Base-by-base conservation (phyloP, 2,888 invertebrate species). In the Drosophila atripex region DNA sequence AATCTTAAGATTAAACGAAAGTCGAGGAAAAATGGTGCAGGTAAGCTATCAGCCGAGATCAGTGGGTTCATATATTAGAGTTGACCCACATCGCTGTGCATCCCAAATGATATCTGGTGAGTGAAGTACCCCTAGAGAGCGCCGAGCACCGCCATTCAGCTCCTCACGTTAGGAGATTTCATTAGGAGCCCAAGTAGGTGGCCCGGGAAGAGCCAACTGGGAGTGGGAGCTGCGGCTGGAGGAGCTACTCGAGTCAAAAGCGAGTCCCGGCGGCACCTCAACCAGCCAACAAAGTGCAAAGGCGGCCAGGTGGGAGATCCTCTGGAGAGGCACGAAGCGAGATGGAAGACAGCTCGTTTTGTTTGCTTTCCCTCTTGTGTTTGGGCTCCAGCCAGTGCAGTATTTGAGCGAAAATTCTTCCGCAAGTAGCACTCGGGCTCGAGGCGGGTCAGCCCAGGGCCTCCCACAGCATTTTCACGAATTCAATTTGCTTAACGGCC, bases 251-350 rank as follows among this genome's bases (percentile, higher is more conserved):
- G 65, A 61, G 51, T 46, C 38, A 35, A 64, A 35, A 50, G 38
- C 35, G 23, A 25, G 54, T 65, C 59, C 59, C 61, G 23, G 39
- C 49, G 68, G 61, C 65, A 74, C 74, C 61, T 71, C 51, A 64
- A 69, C 63, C 46, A 75, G 58, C 71, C 68, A 65, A 69, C 77
- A 71, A 56, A 70, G 55, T 63, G 68, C 77, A 71, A 56, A 70
- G 55, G 49, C 68, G 68, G 60, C 58, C 80, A 72, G 65, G 64
- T 77, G 59, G 46, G 51, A 63, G 54, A 69, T 68, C 21, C 61
- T 53, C 64, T 2, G 30, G 53, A 50, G 64, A 25, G 39, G 46
- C 9, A 1, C 41, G 46, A 55, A 50, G 70, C 54, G 23, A 43
- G 16, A 2, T 14, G 23, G 35, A 43, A 55, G 53, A 69, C 56